Evolutionary conservation across 2,888 invertebrate genomes (phyloP), one percentile per base, ranked within the genome.

Genomic region (Gastracanthus pulcherrimus): DNA sequence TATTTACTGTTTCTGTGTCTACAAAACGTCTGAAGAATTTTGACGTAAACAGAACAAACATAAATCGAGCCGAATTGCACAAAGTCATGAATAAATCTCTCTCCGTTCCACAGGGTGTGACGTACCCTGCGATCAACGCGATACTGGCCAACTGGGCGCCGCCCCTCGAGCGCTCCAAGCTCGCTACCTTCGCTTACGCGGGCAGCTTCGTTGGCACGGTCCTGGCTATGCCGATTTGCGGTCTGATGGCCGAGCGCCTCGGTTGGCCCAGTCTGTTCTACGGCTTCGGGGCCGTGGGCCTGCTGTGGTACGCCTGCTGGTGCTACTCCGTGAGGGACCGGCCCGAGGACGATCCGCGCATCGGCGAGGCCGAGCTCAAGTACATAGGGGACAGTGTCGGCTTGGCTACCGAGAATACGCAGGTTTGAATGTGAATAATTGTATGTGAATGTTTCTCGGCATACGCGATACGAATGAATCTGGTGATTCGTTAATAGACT

Each of bases 141-240:
- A 94, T 97, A 34, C 97, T 97, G 96, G 93, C 96, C 0, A 94
- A 94, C 78, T 97, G 97, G 97, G 95, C 96, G 19, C 97, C 97
- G 3, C 95, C 95, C 0, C 89, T 94, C 55, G 97, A 97, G 89
- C 93, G 97, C 69, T 96, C 96, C 7, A 93, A 95, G 0, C 93
- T 97, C 76, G 96, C 96, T 0, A 96, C 97, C 0, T 94, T 97
- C 84, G 96, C 96, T 0, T 97, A 97, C 92, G 96, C 97, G 70
- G 97, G 97, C 45, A 96, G 96, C 89, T 97, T 96, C 91, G 95
- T 96, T 0, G 97, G 97, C 31, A 97, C 97, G 0, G 97, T 97
- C 0, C 93, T 97, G 6, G 94, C 97, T 0, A 95, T 97, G 95
- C 96, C 96, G 0, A 89, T 95, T 0, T 95, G 96, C 80, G 97